Conservation (phyloP, 2,113 vertebrate species). For the Vulpes vulpes region DNA sequence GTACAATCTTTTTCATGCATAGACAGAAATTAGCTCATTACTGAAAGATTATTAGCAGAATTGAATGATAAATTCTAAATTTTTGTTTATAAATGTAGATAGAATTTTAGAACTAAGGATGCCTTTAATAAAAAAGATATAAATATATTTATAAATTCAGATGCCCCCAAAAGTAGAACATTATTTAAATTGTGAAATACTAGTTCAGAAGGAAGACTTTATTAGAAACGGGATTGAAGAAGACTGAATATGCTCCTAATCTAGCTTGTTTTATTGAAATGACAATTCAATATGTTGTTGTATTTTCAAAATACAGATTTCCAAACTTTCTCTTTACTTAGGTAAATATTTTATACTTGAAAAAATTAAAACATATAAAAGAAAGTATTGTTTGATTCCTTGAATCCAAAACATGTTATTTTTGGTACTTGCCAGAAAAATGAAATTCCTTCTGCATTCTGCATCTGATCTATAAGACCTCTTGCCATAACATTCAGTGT, state of each 20-base stretch:
- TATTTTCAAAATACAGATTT: neutral
- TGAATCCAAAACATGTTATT: conserved; percentile 6
- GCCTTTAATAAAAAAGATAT: neutral
- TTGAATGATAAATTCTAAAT: neutral
- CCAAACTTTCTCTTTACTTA: neutral
- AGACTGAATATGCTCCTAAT: neutral
- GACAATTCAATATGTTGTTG: neutral
- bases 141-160: neutral
- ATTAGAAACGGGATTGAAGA: neutral
- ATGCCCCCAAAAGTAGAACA: neutral
- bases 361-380: neutral
- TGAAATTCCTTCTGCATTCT: conserved; percentile 61
- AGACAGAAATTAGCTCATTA: neutral
- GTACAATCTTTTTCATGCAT: neutral
- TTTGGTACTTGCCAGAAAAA: conserved; percentile 51
- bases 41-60: neutral
- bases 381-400: neutral
- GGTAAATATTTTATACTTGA: neutral
- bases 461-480: conserved; percentile 9
- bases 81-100: neutral
- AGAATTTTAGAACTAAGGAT: conserved; percentile 2
- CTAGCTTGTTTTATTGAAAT: neutral
- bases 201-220: neutral
- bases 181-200: neutral
- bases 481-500: neutral